Evolutionary conservation across 2,888 invertebrate genomes (phyloP).

Genomic region (Pterostichus niger): DNA sequence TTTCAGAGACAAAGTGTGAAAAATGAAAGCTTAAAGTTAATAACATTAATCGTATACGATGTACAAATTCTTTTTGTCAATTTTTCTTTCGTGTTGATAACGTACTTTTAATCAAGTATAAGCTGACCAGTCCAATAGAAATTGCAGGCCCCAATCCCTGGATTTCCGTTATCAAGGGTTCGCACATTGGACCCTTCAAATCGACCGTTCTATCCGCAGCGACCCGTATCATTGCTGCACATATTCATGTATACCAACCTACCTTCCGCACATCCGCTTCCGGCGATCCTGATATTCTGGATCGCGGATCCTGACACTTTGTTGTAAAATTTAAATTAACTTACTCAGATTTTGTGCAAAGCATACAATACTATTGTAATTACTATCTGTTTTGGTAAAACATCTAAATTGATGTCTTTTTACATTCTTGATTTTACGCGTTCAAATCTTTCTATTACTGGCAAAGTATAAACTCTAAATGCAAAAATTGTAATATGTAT

Average conservation of each 20-base stretch:
- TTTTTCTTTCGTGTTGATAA: constrained; percentile 45
- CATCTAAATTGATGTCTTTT: no score
- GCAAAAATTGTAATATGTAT: no score
- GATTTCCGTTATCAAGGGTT: constrained; percentile 59
- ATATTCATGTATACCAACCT: constrained; percentile 25
- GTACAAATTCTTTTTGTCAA: neutral
- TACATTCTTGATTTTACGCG: no score
- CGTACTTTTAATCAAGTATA: constrained; percentile 60
- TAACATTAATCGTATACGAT: constrained; percentile 1
- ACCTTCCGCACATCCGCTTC: constrained; percentile 6
- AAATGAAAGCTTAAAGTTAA: neutral
- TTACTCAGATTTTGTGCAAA: no score
- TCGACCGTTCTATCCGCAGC: constrained; percentile 25
- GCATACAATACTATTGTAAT: no score
- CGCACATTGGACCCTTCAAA: constrained; percentile 44
- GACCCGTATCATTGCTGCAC: constrained; percentile 26
- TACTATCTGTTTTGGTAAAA: no score
- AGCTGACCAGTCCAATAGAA: constrained; percentile 47
- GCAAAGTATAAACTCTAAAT: no score
- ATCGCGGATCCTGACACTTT: no score
- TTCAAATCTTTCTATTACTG: no score
- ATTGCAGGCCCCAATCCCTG: constrained; percentile 38
- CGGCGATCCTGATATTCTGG: neutral
- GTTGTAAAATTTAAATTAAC: no score
- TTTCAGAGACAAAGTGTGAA: neutral